phyloP scores from a whole-genome alignment of 2,888 invertebrate genomes.

The Drosophila meridiana region DNA sequence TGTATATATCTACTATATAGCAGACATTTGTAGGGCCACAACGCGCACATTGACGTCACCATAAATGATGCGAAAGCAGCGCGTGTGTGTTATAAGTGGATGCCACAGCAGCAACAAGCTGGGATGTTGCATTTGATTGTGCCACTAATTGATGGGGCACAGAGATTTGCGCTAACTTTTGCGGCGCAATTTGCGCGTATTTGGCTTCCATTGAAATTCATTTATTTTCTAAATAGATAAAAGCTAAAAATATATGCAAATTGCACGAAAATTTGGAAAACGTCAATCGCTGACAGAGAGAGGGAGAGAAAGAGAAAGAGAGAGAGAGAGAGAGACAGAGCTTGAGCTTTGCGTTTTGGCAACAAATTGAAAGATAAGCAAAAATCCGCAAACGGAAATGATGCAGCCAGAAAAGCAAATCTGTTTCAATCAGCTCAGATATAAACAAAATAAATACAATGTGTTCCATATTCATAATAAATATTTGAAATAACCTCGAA shows the following conservation, averaged over 20 bases:
- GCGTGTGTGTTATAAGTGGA: conserved; percentile 30
- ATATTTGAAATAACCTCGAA: not conserved
- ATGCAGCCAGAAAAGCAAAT: conserved; percentile 43
- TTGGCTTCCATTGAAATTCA: conserved; percentile 54
- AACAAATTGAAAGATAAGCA: conserved; percentile 32
- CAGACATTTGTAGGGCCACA: conserved; percentile 42
- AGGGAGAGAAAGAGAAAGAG: not conserved
- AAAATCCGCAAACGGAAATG: conserved; percentile 59
- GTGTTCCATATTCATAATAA: not conserved
- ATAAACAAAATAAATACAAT: conserved; percentile 26
- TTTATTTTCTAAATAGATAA: conserved; percentile 67
- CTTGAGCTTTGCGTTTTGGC: conserved; percentile 47
- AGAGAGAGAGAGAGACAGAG: not conserved
- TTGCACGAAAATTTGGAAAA: conserved; percentile 49
- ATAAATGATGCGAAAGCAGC: conserved; percentile 46
- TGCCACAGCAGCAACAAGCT: conserved; percentile 8
- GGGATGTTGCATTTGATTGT: conserved; percentile 20
- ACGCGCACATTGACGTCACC: conserved; percentile 69
- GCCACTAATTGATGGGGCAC: conserved; percentile 42
- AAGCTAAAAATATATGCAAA: conserved; percentile 45
- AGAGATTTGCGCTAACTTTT: conserved; percentile 35
- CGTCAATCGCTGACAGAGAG: conserved; percentile 41
- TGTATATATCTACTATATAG: not conserved
- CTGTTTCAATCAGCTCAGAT: conserved; percentile 5
- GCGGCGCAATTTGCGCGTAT: conserved; percentile 57